Evolutionary conservation across 2,888 invertebrate genomes (phyloP).

Genomic region (Chrysolina haemoptera): DNA sequence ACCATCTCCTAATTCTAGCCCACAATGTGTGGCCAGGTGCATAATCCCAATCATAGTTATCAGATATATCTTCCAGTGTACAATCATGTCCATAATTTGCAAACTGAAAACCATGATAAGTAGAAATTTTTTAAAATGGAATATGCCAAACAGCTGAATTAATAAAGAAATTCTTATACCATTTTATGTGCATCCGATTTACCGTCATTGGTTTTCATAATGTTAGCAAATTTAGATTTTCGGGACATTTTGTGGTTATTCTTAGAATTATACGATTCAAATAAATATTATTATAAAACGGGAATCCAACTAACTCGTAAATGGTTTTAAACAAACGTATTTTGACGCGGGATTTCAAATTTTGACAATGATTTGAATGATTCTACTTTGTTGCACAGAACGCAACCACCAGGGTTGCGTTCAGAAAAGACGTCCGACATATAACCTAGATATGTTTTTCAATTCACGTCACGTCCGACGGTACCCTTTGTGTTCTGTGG

Average conservation of each 20-base stretch:
- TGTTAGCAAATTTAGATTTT: conserved; percentile 6
- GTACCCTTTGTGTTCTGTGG: too few relatives aligned
- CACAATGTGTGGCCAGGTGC: conserved; percentile 42
- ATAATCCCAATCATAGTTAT: conserved; percentile 51
- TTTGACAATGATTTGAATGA: not conserved
- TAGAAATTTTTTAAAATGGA: not conserved
- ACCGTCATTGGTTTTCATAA: not conserved
- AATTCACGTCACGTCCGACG: too few relatives aligned
- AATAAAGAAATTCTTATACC: not conserved
- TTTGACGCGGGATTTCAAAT: conserved; percentile 5
- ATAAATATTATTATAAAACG: conserved; percentile 4
- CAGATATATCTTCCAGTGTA: conserved; percentile 52
- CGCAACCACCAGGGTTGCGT: too few relatives aligned
- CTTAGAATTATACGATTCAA: not conserved
- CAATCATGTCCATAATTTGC: conserved; percentile 57
- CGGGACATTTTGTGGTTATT: conserved; percentile 10
- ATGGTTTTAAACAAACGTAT: not conserved
- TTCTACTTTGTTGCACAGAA: too few relatives aligned
- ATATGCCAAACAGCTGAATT: not conserved
- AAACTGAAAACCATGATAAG: conserved; percentile 47
- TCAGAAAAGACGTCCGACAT: too few relatives aligned
- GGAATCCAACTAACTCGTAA: not conserved
- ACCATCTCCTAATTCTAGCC: conserved; percentile 48
- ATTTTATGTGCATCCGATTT: conserved; percentile 23
- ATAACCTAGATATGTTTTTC: too few relatives aligned